These are phyloP conservation scores for Tetramorium simillimum DNA, from an alignment of 1,140 invertebrate species.

Conservation along the genomic window DNA sequence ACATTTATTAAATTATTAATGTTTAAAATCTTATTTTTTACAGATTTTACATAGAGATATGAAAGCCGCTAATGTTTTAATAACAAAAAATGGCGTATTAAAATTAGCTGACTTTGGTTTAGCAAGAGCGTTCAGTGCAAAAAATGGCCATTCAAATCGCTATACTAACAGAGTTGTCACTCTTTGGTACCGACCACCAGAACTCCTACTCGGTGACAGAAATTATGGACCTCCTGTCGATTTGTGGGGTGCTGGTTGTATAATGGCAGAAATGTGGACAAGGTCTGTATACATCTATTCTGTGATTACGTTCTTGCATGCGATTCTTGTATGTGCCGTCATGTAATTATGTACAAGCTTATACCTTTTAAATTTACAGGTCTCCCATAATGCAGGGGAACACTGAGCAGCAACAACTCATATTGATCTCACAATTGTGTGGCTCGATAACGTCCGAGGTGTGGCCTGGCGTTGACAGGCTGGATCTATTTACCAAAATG, in stretches of 20 bases:
- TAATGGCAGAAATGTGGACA: conserved; percentile 99
- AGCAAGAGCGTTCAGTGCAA: conserved; percentile 96
- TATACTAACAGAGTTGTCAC: conserved; percentile 99
- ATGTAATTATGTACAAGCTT: background rate
- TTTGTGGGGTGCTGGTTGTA: conserved; percentile 99
- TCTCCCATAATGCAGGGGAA: conserved; percentile 96
- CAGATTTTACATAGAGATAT: conserved; percentile 97
- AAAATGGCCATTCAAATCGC: conserved; percentile 94
- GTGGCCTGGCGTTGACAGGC: conserved; percentile 97
- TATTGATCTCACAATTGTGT: conserved; percentile 97
- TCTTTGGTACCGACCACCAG: conserved; percentile 98
- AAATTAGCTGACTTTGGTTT: conserved; percentile 98
- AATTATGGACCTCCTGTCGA: conserved; percentile 99
- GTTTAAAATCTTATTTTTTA: too few relatives aligned
- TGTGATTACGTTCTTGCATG: background rate
- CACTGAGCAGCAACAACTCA: conserved; percentile 98
- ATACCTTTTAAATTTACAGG: conserved; percentile 61
- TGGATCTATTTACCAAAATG: conserved; percentile 97
- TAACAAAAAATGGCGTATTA: conserved; percentile 98
- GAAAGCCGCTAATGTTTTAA: conserved; percentile 99
- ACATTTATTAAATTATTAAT: too few relatives aligned
- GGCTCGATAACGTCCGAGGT: conserved; percentile 97
- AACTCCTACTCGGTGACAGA: conserved; percentile 94
- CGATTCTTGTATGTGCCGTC: background rate
- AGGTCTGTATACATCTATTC: conserved; percentile 86